Conservation (phyloP, 2,888 invertebrate species). For the Orthosia gothica region DNA sequence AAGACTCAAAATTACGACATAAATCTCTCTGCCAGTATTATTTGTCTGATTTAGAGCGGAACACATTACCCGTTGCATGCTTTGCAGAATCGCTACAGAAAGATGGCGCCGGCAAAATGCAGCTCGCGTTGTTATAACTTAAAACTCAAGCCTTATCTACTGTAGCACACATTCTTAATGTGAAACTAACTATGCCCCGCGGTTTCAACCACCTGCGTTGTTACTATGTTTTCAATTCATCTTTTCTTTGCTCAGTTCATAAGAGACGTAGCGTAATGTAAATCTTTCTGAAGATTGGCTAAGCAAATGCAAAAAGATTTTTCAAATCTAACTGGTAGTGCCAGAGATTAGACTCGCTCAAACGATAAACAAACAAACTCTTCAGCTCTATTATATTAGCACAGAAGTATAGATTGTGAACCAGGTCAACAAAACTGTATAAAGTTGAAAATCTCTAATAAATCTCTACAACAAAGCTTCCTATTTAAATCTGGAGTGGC, state of each 20-base stretch:
- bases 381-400: not conserved
- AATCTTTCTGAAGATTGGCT: no score
- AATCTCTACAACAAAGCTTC: constrained; percentile 41
- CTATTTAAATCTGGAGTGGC: constrained; percentile 47
- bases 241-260: no score
- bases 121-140: constrained; percentile 25
- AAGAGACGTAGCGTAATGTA: no score
- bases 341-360: no score
- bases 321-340: no score
- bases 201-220: not conserved
- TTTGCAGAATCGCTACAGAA: not conserved
- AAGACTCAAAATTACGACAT: not conserved
- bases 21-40: not conserved
- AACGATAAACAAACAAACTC: not conserved
- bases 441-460: constrained; percentile 37
- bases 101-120: not conserved
- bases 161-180: constrained; percentile 11
- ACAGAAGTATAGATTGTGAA: not conserved
- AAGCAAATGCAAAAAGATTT: no score
- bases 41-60: not conserved
- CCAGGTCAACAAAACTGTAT: constrained; percentile 51
- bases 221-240: no score
- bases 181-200: no score
- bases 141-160: constrained; percentile 30
- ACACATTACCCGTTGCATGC: not conserved